Evolutionary conservation across 2,113 vertebrate species (phyloP), one percentile per base, ranked within the genome.

Genomic region (Gasterosteus nipponicus): DNA sequence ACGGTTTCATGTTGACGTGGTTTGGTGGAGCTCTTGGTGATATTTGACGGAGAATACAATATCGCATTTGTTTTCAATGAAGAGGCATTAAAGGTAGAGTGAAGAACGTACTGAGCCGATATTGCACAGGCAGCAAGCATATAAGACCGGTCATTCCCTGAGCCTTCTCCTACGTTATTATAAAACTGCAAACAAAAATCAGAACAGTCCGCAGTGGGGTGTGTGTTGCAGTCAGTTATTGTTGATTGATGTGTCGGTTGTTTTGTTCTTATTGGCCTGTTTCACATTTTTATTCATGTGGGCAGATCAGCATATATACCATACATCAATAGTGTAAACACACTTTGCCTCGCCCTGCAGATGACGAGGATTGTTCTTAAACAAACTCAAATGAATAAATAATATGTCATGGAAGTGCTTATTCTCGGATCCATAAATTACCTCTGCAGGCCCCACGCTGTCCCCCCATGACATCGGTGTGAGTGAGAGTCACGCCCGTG

Each of bases 321-420:
- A 76, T 84, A 81, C 84, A 89, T 91, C 89, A 89, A 86, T 78
- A 89, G 87, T 87, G 87, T 91, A 89, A 92, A 90, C 87, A 91
- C 79, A 83, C 75, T 86, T 83, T 83, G 74, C 67, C 80, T 80
- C 65, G 68, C 69, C 72, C 83, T 44, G 75, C 81, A 81, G 65
- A 85, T 72, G 79, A 89, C 59, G 73, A 85, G 68, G 84, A 75
- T 72, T 81, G 58, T 83, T 89, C 80, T 84, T 89, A 87, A 89
- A 90, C 86, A 92, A 90, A 84, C 83, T 83, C 58, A 83, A 89
- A 90, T 92, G 78, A 92, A 92, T 92, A 86, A 86, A 92, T 90
- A 87, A 91, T 89, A 88, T 83, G 72, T 85, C 49, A 56, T 76
- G 74, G 71, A 87, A 82, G 72, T 70, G 75, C 74, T 84, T 75